These are phyloP conservation scores for Anthoscopus minutus DNA, from an alignment of 2,113 vertebrate genomes.

Conservation along the genomic window DNA sequence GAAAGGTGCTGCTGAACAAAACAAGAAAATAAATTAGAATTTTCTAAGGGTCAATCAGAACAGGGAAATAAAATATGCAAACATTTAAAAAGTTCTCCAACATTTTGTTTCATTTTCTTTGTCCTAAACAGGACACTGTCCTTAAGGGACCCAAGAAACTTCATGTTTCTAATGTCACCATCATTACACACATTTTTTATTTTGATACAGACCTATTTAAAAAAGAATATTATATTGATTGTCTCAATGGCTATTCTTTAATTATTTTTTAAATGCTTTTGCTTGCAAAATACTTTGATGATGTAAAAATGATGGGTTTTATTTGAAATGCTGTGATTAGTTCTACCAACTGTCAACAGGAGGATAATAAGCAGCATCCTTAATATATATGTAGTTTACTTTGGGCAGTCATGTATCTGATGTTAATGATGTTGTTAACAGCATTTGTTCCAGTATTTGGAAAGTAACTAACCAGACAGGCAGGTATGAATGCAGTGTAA, in stretches of 20 bases:
- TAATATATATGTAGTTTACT: background rate
- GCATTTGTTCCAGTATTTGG: constrained; percentile 7
- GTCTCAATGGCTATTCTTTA: background rate
- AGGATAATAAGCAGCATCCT: background rate
- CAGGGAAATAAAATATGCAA: background rate
- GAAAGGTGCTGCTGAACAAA: background rate
- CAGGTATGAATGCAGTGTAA: background rate
- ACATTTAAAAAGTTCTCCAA: background rate
- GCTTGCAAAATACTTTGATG: background rate
- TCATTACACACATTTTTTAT: background rate
- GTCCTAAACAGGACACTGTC: background rate
- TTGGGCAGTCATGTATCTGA: background rate
- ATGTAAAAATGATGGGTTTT: background rate
- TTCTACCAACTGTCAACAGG: background rate
- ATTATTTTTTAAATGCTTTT: background rate
- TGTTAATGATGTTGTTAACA: background rate
- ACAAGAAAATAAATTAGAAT: background rate
- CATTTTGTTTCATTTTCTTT: background rate
- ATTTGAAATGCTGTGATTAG: background rate
- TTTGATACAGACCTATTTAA: background rate
- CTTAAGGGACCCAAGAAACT: background rate
- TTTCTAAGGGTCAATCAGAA: background rate
- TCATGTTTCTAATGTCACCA: background rate
- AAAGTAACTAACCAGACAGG: background rate
- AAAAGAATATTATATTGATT: background rate